These are phyloP conservation scores for Nephila pilipes DNA, from an alignment of 1,140 invertebrate species.

Conservation along the genomic window DNA sequence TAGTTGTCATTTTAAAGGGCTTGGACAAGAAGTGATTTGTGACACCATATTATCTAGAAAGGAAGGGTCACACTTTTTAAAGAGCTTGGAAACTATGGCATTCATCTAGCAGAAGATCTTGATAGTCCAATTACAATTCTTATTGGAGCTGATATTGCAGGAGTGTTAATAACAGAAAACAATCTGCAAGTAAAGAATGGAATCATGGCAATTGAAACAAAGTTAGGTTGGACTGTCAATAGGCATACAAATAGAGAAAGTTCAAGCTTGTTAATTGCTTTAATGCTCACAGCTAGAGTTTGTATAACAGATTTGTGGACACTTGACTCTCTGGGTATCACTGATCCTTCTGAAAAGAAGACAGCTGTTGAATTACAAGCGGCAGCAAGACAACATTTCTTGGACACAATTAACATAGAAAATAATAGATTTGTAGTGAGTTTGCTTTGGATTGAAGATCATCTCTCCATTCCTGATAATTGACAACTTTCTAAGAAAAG, in stretches of 20 bases:
- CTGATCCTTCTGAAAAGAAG: background rate
- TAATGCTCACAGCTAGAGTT: constrained; percentile 56
- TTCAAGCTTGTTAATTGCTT: constrained; percentile 41
- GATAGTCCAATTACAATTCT: constrained; percentile 29
- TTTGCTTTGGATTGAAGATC: constrained; percentile 79
- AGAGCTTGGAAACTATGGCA: constrained; percentile 2
- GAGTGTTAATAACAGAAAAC: constrained; percentile 8
- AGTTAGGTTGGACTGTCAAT: constrained; percentile 56
- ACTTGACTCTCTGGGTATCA: background rate
- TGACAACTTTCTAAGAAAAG: constrained; percentile 76
- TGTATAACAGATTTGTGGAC: background rate
- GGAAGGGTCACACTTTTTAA: background rate
- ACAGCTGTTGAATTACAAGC: background rate
- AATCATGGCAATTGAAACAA: constrained; percentile 36
- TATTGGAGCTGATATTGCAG: background rate
- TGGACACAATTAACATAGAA: background rate
- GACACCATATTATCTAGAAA: constrained; percentile 12
- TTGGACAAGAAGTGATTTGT: constrained; percentile 38
- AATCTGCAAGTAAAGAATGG: background rate
- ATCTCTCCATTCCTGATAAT: constrained; percentile 78
- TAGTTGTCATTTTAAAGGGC: constrained; percentile 36
- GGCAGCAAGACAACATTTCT: constrained; percentile 34
- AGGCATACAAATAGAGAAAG: background rate
- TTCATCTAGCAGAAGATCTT: background rate
- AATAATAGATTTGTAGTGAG: constrained; percentile 45